Evolutionary conservation across 2,797 vertebrate genomes (phyloP).

Genomic region (Botia kubotai): DNA sequence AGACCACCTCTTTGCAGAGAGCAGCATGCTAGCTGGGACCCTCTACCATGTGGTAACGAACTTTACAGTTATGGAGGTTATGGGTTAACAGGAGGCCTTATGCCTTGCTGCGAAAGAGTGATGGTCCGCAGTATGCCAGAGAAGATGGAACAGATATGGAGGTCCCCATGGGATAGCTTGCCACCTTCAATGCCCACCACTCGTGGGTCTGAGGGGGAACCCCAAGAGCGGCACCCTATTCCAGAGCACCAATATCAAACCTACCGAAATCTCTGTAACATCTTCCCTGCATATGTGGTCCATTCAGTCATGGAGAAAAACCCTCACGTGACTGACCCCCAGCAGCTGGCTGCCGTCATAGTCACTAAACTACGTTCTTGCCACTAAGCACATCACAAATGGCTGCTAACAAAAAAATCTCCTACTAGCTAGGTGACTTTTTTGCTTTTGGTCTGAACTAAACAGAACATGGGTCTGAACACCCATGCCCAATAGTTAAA

Average conservation of each 20-base stretch:
- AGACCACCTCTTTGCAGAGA: constrained; percentile 96
- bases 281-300: constrained; percentile 93
- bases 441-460: background rate
- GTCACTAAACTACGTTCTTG: constrained; percentile 92
- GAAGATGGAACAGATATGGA: constrained; percentile 99
- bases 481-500: background rate
- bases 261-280: constrained; percentile 98
- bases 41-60: constrained; percentile 88
- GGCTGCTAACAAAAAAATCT: constrained; percentile 16
- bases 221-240: constrained; percentile 88
- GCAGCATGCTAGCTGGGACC: constrained; percentile 98
- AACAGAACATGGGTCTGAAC: background rate
- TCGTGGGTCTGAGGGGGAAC: constrained; percentile 76
- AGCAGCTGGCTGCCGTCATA: constrained; percentile 95
- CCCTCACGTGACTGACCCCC: constrained; percentile 95
- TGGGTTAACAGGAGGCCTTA: constrained; percentile 89
- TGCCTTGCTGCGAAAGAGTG: constrained; percentile 95
- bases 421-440: background rate
- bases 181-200: constrained; percentile 59
- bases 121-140: constrained; percentile 99
- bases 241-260: constrained; percentile 98
- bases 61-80: constrained; percentile 91
- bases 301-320: constrained; percentile 99
- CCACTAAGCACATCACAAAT: constrained; percentile 68
- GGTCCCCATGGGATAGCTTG: constrained; percentile 89